These are phyloP conservation scores for Laodelphax striatellus DNA, from an alignment of 1,140 invertebrate genomes.

Conservation along the genomic window DNA sequence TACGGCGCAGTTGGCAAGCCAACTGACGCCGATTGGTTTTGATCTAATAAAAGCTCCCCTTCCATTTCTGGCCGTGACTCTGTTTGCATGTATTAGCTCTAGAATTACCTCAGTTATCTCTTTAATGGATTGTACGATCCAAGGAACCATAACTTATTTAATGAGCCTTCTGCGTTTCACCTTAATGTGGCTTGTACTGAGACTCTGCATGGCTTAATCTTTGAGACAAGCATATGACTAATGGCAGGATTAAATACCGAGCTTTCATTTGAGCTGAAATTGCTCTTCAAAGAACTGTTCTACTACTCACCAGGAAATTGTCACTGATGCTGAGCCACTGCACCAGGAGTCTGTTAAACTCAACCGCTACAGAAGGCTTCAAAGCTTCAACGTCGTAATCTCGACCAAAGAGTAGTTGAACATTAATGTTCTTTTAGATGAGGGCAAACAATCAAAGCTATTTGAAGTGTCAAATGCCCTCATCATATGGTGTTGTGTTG, in stretches of 20 bases:
- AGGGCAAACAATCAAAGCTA: too few species aligned
- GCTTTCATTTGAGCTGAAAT: too few species aligned
- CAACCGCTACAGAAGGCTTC: too few species aligned
- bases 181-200: slow-evolving; percentile 54
- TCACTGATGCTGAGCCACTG: too few species aligned
- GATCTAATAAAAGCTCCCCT: slow-evolving; percentile 62
- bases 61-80: slow-evolving; percentile 49
- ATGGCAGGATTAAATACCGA: slow-evolving; percentile 54
- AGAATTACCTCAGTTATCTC: slow-evolving; percentile 34
- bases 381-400: too few species aligned
- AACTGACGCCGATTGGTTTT: slow-evolving; percentile 43
- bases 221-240: slow-evolving; percentile 68
- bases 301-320: too few species aligned
- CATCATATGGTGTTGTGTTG: too few species aligned
- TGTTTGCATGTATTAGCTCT: slow-evolving; percentile 72
- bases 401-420: too few species aligned
- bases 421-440: too few species aligned
- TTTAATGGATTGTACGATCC: slow-evolving; percentile 34
- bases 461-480: too few species aligned
- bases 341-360: too few species aligned
- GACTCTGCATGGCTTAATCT: slow-evolving; percentile 70
- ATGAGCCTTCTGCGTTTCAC: slow-evolving; percentile 72
- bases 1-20: slow-evolving; percentile 39
- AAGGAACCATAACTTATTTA: slow-evolving; percentile 42
- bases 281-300: too few species aligned